Percentiles rank a stretch among this genome's conserved stretches.
phyloP scores from a whole-genome alignment of 2,113 vertebrate genomes.

The Pseudopodoces humilis region DNA sequence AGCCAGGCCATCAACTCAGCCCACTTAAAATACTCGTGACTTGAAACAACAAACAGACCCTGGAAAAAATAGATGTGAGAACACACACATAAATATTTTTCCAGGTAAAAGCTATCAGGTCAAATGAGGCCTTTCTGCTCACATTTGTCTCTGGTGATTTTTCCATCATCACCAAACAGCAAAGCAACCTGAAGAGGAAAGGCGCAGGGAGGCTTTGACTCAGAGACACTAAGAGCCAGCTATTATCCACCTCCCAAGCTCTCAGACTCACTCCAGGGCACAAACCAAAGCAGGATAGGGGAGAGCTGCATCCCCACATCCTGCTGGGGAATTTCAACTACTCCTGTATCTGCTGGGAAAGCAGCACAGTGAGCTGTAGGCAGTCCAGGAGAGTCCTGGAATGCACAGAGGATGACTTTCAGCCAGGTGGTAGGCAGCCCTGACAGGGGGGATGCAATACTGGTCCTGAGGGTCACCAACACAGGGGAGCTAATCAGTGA shows the following conservation, averaged over 20 bases:
- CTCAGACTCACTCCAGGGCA: background rate
- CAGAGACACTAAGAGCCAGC: background rate
- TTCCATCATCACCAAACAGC: background rate
- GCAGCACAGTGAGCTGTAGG: rapidly evolving
- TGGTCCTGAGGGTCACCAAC: background rate
- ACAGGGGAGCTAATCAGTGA: background rate
- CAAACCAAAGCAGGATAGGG: background rate
- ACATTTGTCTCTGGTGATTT: background rate
- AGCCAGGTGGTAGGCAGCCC: background rate
- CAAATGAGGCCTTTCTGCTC: background rate
- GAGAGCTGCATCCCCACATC: background rate
- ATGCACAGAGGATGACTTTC: background rate
- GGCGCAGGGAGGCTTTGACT: background rate
- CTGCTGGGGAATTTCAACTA: background rate
- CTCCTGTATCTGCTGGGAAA: background rate
- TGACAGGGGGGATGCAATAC: background rate
- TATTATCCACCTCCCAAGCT: background rate
- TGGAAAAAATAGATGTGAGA: background rate
- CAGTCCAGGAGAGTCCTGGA: background rate
- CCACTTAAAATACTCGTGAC: background rate
- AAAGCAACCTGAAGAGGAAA: background rate
- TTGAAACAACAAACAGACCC: background rate
- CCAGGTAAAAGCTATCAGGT: background rate
- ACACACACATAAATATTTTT: background rate
- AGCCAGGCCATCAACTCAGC: background rate